These are phyloP conservation scores for Zhuqinia jingwanae DNA, from an alignment of 2,888 invertebrate genomes.

Conservation along the genomic window DNA sequence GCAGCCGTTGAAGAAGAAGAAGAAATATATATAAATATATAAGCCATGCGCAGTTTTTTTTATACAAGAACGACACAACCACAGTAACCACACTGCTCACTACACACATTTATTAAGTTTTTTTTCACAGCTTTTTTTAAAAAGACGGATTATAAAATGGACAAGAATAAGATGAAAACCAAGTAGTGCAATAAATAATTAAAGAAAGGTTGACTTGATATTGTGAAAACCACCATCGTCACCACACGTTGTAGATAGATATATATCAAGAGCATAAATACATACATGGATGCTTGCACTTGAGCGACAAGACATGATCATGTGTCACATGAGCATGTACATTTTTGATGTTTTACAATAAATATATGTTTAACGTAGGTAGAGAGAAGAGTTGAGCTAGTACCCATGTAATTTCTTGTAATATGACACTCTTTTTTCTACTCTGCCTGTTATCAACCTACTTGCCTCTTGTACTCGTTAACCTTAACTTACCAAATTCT, in stretches of 20 bases:
- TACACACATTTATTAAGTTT: constrained; percentile 1
- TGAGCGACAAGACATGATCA: not conserved
- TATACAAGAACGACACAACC: too few species aligned
- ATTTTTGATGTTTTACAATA: not conserved
- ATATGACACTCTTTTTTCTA: constrained; percentile 54
- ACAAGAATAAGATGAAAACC: not conserved
- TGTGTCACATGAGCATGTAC: not conserved
- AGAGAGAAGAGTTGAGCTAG: constrained; percentile 21
- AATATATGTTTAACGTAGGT: not conserved
- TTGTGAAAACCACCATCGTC: not conserved
- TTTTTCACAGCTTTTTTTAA: not conserved
- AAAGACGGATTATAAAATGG: too few species aligned
- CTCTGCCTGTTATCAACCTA: constrained; percentile 18
- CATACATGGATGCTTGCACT: not conserved
- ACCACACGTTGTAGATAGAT: too few species aligned
- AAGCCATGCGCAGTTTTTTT: too few species aligned
- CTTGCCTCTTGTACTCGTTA: too few species aligned
- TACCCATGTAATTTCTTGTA: constrained; percentile 66
- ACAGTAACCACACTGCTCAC: too few species aligned
- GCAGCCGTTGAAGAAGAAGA: not conserved
- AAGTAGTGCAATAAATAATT: constrained; percentile 63
- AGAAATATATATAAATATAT: too few species aligned
- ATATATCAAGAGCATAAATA: too few species aligned
- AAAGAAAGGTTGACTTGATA: constrained; percentile 67
- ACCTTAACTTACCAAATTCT: too few species aligned